Evolutionary conservation across 2,113 vertebrate species (phyloP).

Genomic region (Limanda limanda): DNA sequence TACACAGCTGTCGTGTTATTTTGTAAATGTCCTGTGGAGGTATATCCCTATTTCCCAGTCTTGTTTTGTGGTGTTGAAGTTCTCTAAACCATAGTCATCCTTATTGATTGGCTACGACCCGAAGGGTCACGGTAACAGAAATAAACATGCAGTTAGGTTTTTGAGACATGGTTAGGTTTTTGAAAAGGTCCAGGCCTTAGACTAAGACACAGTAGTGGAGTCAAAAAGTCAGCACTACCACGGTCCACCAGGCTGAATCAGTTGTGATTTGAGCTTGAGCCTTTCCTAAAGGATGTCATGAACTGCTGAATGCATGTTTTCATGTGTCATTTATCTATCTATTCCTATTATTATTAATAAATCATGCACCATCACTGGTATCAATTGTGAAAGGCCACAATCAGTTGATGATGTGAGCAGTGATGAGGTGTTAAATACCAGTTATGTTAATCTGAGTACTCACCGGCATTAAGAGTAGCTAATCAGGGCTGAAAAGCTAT

Average conservation of each 20-base stretch:
- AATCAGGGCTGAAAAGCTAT: constrained; percentile 10
- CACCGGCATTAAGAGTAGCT: constrained; percentile 1
- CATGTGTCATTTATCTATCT: background rate
- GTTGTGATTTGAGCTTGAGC: background rate
- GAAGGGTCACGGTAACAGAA: background rate
- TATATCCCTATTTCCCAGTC: background rate
- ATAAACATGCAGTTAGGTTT: background rate
- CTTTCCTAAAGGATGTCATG: background rate
- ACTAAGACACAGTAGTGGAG: no score
- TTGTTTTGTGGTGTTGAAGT: background rate
- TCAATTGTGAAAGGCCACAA: background rate
- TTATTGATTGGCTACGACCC: background rate
- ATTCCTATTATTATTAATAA: background rate
- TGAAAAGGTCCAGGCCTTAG: no score
- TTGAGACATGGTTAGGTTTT: background rate
- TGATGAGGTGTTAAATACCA: no score
- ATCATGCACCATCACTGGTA: background rate
- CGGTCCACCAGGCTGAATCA: background rate
- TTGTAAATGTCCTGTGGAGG: background rate
- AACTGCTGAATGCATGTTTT: background rate
- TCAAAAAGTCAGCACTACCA: background rate
- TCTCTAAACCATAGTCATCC: background rate
- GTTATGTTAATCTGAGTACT: no score
- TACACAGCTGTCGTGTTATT: background rate
- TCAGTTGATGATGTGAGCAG: background rate